These are phyloP conservation scores for Carterocephalus palaemon DNA, from an alignment of 2,888 invertebrate genomes.

Conservation along the genomic window DNA sequence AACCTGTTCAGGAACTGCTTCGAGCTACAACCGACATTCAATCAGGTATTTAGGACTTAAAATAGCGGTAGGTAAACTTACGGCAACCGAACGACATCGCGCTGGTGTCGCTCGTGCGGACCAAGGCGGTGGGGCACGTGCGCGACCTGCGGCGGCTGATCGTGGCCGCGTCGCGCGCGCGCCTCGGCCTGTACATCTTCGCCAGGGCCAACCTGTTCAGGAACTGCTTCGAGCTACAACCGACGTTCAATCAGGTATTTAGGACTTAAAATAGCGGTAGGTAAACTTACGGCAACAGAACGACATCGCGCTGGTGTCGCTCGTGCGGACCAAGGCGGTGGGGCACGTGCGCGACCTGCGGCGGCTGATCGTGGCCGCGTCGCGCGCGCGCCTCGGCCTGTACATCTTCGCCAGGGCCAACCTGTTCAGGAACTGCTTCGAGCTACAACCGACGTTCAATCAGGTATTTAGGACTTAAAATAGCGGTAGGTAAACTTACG, in stretches of 20 bases:
- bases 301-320: slow-evolving; percentile 96
- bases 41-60: slow-evolving; percentile 86
- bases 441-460: slow-evolving; percentile 96
- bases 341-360: slow-evolving; percentile 98
- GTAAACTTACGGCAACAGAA: slow-evolving; percentile 99
- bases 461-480: slow-evolving; percentile 87
- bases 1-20: slow-evolving; percentile 97
- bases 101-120: slow-evolving; percentile 95
- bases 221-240: slow-evolving; percentile 97
- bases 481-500: slow-evolving; percentile 99
- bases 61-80: slow-evolving; percentile 99
- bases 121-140: slow-evolving; percentile 98
- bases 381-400: slow-evolving; percentile 96
- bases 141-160: slow-evolving; percentile 97
- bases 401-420: slow-evolving; percentile 96
- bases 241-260: slow-evolving; percentile 92
- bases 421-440: slow-evolving; percentile 97
- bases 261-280: slow-evolving; percentile 99
- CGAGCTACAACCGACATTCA: slow-evolving; percentile 97
- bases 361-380: slow-evolving; percentile 98
- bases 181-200: slow-evolving; percentile 97
- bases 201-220: slow-evolving; percentile 94
- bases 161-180: slow-evolving; percentile 98
- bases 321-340: slow-evolving; percentile 97
- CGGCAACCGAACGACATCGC: slow-evolving; percentile 99